These are phyloP conservation scores for Lutjanus campechanus DNA, from an alignment of 2,797 vertebrate species.

Conservation along the genomic window DNA sequence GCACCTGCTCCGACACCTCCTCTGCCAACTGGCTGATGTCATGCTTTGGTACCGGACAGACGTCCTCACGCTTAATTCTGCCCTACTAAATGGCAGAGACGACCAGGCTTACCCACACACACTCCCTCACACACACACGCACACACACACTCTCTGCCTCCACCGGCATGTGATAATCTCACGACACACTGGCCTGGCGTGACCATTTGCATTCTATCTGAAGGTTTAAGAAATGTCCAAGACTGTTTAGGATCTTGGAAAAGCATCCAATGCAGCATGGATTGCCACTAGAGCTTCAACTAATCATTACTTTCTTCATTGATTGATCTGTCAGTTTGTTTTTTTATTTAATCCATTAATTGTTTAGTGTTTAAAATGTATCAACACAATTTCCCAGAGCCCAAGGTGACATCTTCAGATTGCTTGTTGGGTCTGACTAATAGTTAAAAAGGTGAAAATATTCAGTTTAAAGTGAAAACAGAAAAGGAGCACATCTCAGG, in stretches of 20 bases:
- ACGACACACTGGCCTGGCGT: slow-evolving; percentile 62
- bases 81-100: slow-evolving; percentile 70
- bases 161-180: slow-evolving; percentile 57
- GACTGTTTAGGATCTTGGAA: slow-evolving; percentile 21
- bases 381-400: not conserved
- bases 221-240: slow-evolving; percentile 40
- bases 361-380: not conserved
- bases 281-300: too few relatives aligned
- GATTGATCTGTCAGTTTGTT: not conserved
- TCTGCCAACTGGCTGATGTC: slow-evolving; percentile 88
- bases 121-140: slow-evolving; percentile 20
- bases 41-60: slow-evolving; percentile 79
- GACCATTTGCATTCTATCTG: slow-evolving; percentile 44
- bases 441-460: not conserved
- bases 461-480: not conserved
- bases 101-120: slow-evolving; percentile 58
- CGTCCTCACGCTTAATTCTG: slow-evolving; percentile 78
- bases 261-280: not conserved
- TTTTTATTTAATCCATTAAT: not conserved
- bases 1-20: slow-evolving; percentile 86
- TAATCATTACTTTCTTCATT: not conserved
- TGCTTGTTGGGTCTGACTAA: not conserved
- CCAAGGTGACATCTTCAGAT: not conserved
- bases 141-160: slow-evolving; percentile 25
- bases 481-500: not conserved